phyloP scores from a whole-genome alignment of 2,113 vertebrate genomes.

The Ploceus nigricollis region DNA sequence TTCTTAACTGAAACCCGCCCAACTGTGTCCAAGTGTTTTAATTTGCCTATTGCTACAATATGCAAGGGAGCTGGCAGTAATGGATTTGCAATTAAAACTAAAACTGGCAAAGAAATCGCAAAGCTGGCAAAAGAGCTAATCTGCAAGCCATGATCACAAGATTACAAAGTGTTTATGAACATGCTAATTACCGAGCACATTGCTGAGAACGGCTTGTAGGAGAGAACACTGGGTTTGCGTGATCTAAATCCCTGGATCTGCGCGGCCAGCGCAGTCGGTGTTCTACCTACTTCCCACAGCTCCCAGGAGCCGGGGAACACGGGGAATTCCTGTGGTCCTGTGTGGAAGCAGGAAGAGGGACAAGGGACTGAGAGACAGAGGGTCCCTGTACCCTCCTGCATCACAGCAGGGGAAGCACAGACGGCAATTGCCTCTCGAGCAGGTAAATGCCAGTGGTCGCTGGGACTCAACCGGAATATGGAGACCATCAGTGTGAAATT shows the following conservation, averaged over 20 bases:
- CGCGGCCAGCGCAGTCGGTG: rapidly evolving
- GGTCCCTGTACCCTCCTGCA: background rate
- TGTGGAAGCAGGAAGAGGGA: background rate
- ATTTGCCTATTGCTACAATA: constrained; percentile 68
- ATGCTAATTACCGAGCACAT: constrained; percentile 59
- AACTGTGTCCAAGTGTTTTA: constrained; percentile 66
- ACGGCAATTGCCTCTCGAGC: background rate
- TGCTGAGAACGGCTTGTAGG: constrained; percentile 43
- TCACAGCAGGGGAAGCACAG: background rate
- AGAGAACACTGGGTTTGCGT: background rate
- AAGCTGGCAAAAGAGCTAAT: constrained; percentile 69
- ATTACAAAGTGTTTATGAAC: constrained; percentile 68
- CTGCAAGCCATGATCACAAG: constrained; percentile 69
- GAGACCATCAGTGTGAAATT: background rate
- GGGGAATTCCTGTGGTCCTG: rapidly evolving
- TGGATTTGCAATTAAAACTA: constrained; percentile 70
- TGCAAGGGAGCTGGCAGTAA: constrained; percentile 67
- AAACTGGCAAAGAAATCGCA: constrained; percentile 68
- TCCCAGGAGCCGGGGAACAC: background rate
- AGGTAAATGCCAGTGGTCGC: background rate
- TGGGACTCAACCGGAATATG: rapidly evolving
- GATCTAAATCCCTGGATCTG: background rate
- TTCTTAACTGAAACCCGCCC: constrained; percentile 65
- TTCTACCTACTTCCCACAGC: background rate
- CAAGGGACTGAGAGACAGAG: background rate